A percentile compares a stretch with the other conserved stretches of the same genome.
Conservation (phyloP, 2,113 vertebrate genomes). For the Tamias sibiricus region DNA sequence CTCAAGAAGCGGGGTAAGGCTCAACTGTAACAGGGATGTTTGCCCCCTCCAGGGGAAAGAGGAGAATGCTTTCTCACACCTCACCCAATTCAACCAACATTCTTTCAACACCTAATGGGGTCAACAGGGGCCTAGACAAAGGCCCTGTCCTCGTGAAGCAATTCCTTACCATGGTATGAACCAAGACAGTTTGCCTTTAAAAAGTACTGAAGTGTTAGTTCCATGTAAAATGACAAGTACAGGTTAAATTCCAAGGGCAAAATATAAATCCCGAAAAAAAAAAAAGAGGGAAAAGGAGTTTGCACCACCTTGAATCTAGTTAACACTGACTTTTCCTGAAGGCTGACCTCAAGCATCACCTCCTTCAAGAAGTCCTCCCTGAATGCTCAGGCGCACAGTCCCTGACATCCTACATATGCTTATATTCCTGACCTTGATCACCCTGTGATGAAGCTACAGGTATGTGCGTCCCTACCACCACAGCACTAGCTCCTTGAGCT, state of each 20-base stretch:
- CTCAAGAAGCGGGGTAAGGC: neutral
- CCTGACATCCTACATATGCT: neutral
- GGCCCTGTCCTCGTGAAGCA: neutral
- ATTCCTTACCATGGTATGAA: neutral
- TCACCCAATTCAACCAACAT: neutral
- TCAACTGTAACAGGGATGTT: neutral
- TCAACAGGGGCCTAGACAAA: neutral
- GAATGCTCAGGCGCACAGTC: neutral
- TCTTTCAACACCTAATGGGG: neutral
- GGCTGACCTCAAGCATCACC: neutral
- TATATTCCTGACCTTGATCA: neutral
- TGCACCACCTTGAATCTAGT: neutral
- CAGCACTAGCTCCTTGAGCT: neutral
- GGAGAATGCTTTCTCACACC: neutral
- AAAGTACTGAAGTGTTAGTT: neutral
- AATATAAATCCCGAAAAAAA: neutral
- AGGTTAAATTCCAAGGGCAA: neutral
- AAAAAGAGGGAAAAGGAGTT: neutral
- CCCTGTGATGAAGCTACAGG: neutral
- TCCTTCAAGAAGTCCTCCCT: neutral
- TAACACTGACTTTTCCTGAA: neutral
- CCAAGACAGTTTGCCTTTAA: neutral
- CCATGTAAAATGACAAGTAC: neutral
- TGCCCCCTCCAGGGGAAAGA: neutral
- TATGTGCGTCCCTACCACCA: neutral